A percentile compares a stretch with the other conserved stretches of the same genome.
phyloP scores from a whole-genome alignment of 2,797 vertebrate species.

The Thunnus albacares region DNA sequence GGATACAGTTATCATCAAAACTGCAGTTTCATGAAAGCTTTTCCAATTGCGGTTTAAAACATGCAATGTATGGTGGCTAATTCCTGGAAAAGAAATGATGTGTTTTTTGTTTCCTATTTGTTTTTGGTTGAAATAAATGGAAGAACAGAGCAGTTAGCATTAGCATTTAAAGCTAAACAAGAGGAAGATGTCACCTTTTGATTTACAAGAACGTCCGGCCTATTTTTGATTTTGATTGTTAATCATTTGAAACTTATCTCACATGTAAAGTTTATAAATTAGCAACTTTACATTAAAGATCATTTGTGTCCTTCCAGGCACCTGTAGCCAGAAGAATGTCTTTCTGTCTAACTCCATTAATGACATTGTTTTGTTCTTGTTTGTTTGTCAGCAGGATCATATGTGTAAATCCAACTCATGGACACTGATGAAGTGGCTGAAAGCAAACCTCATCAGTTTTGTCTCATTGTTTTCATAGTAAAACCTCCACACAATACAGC shows the following conservation, averaged over 20 bases:
- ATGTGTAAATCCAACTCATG: too few species aligned
- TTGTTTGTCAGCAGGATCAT: too few species aligned
- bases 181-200: background rate
- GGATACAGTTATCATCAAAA: background rate
- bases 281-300: background rate
- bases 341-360: too few species aligned
- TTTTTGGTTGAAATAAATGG: slow-evolving; percentile 1
- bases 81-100: slow-evolving; percentile 10
- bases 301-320: background rate
- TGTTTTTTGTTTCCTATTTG: slow-evolving; percentile 23
- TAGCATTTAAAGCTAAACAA: background rate
- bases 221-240: background rate
- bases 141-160: background rate
- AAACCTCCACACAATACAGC: too few species aligned
- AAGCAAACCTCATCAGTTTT: too few species aligned
- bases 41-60: background rate
- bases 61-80: background rate
- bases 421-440: too few species aligned
- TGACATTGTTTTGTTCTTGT: too few species aligned
- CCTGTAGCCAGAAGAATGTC: background rate
- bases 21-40: slow-evolving; percentile 3
- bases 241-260: background rate
- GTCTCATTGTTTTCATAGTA: too few species aligned
- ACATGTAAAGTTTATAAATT: background rate
- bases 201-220: background rate